Percentiles rank a stretch among this genome's conserved stretches.
Evolutionary conservation across 2,888 invertebrate species (phyloP).

Genomic region (Tenthredo distinguenda): DNA sequence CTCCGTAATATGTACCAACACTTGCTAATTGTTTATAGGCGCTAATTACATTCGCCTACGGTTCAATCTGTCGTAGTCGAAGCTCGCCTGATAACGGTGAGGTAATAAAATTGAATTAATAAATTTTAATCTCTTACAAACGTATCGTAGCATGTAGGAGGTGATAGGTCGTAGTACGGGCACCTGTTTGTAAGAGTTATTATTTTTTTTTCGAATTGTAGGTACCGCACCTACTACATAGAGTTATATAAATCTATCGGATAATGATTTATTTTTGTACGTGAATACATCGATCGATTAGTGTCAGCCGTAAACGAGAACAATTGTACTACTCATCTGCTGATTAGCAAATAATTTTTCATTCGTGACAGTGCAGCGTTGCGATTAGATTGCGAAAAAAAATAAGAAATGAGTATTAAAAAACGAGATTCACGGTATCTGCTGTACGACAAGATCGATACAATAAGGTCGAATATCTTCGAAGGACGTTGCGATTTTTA

Average conservation of each 20-base stretch:
- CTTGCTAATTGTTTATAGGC: not conserved
- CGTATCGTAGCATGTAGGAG: not conserved
- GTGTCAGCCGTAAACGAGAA: not conserved
- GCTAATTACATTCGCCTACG: slow-evolving; percentile 6
- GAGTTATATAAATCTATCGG: not conserved
- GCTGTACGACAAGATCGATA: slow-evolving; percentile 10
- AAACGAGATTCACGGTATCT: slow-evolving; percentile 49
- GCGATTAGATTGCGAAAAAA: slow-evolving; percentile 50
- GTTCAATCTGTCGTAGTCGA: not conserved
- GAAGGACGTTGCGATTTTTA: slow-evolving; percentile 31
- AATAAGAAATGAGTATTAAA: slow-evolving; percentile 44
- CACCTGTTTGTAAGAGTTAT: not conserved
- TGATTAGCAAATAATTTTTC: slow-evolving; percentile 5
- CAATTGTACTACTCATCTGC: not conserved
- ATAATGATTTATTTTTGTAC: not conserved
- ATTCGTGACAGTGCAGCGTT: slow-evolving; percentile 18
- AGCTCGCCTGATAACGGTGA: not conserved
- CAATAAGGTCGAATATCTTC: slow-evolving; percentile 42
- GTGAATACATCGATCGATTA: not conserved
- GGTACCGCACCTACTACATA: too few relatives aligned
- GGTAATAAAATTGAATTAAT: not conserved
- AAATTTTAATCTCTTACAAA: not conserved
- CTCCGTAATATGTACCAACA: not conserved
- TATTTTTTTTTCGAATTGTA: not conserved
- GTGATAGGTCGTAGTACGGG: not conserved